Base-by-base conservation (phyloP, 2,888 invertebrate genomes). In the Onchidella celtica region DNA sequence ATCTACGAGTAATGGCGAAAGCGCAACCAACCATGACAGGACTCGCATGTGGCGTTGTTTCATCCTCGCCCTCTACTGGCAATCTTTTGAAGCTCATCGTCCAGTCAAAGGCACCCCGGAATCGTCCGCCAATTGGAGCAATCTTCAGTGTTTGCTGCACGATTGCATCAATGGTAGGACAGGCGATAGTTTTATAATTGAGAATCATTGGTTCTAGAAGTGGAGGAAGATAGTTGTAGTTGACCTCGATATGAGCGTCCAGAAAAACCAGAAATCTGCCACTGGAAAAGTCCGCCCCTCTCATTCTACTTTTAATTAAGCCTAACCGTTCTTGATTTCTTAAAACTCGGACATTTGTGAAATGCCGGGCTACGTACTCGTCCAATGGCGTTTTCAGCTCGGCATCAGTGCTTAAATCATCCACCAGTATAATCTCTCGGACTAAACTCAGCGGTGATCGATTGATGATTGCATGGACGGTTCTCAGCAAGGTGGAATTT, bases 1-100 rank as follows among this genome's bases (percentile, higher is more conserved):
- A 99, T 83, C 94, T 94, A 91, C 96, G 96, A 93, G 98, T 97
- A 86, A 99, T 99, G 83, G 98, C 96, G 93, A 99, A 99, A 6
- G 99, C 94, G 4, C 99, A 99, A 78, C 99, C 99, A 68, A 99
- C 59, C 70, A 85, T 74, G 3, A 70, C 70, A 2, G 83, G 83
- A 1, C 82, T 78, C n/a, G 79, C 70, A 57, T 74, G 69, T n/a
- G 85, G 83, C 3, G 69, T 72, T 6, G 61, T 75, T 55, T 61
- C 38, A 59, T 78, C 70, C 57, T 69, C 32, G 11, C 69, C 69
- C 27, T 29, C 27, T 1, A 69, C 59, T 2, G 78, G 78, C 27
- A 78, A 6, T 1, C 38, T 24, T 1, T 32, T 36, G 34, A 59
- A 69, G 14, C 27, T 21, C 59, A 78, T 14, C 1, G 29, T 34